Evolutionary conservation across 1,140 invertebrate species (phyloP).

Genomic region (Lasioglossum baleicum): DNA sequence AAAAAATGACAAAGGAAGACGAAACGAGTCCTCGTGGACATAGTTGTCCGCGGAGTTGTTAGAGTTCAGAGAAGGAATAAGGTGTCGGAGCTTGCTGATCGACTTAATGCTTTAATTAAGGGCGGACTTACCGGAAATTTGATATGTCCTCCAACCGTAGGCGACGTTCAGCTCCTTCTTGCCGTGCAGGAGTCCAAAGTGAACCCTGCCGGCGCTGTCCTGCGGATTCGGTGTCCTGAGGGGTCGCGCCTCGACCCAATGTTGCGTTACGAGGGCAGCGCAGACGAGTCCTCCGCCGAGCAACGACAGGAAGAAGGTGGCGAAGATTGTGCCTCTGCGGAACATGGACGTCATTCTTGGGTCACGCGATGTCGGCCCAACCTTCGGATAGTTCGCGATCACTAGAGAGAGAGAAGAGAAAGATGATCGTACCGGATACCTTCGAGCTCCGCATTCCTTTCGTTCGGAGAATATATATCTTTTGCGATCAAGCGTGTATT

Average conservation of each 20-base stretch:
- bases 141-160: conserved; percentile 88
- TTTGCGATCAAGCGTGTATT: no score
- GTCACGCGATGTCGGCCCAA: conserved; percentile 48
- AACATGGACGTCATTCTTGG: conserved; percentile 81
- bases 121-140: conserved; percentile 84
- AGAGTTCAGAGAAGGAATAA: no score
- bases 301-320: conserved; percentile 93
- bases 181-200: conserved; percentile 92
- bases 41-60: no score
- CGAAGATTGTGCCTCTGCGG: conserved; percentile 90
- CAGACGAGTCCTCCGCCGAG: conserved; percentile 90
- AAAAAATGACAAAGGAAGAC: no score
- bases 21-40: no score
- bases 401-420: conserved; percentile 31
- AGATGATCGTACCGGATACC: conserved; percentile 15
- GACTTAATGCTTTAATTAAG: no score
- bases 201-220: conserved; percentile 88
- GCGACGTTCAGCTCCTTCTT: conserved; percentile 90
- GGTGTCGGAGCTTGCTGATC: no score
- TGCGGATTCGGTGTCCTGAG: conserved; percentile 84
- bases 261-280: conserved; percentile 91
- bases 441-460: conserved; percentile 8
- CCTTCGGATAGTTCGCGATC: conserved; percentile 48
- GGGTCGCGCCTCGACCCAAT: conserved; percentile 91
- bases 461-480: no score